A percentile compares a stretch with the other conserved stretches of the same genome.
Evolutionary conservation across 37 sponge, comb jelly and placozoan genomes (phyloP).

Genomic region (Diacarnus erythraeanus): DNA sequence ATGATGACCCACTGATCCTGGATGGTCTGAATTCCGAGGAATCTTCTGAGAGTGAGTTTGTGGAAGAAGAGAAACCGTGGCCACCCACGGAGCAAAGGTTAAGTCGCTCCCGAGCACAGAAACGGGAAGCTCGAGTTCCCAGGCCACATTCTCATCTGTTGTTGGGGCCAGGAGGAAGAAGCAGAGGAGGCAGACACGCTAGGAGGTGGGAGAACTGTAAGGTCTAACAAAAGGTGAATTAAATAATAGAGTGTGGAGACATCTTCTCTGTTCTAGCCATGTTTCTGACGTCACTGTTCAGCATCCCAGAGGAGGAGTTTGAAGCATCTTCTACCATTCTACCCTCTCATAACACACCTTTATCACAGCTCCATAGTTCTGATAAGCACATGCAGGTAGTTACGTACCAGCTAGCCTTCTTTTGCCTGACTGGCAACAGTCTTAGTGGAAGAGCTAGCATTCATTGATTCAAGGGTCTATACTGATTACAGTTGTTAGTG

Average conservation of each 20-base stretch:
- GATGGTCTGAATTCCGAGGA: neutral
- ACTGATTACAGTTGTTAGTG: no score
- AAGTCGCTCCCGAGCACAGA: neutral
- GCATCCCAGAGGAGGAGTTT: conserved; percentile 52
- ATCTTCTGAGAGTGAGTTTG: conserved; percentile 35
- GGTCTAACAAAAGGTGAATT: neutral
- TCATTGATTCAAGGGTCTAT: no score
- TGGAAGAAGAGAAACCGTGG: conserved; percentile 43
- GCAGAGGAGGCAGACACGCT: conserved; percentile 38
- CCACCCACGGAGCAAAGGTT: conserved; percentile 3
- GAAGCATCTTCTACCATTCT: conserved; percentile 16
- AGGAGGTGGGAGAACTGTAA: conserved; percentile 66
- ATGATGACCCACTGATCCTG: no score
- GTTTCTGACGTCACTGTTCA: conserved; percentile 38
- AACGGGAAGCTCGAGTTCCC: conserved; percentile 14
- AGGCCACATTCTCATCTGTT: conserved; percentile 60
- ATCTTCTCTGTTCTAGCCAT: conserved; percentile 19
- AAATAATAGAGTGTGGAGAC: neutral
- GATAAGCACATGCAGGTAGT: conserved; percentile 52
- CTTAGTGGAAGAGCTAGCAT: no score
- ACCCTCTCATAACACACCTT: conserved; percentile 36
- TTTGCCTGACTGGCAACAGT: neutral
- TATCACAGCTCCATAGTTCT: conserved; percentile 34
- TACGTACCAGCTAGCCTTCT: neutral
- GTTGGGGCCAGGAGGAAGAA: conserved; percentile 1